phyloP scores from a whole-genome alignment of 2,113 vertebrate genomes.

The Heteronetta atricapilla region DNA sequence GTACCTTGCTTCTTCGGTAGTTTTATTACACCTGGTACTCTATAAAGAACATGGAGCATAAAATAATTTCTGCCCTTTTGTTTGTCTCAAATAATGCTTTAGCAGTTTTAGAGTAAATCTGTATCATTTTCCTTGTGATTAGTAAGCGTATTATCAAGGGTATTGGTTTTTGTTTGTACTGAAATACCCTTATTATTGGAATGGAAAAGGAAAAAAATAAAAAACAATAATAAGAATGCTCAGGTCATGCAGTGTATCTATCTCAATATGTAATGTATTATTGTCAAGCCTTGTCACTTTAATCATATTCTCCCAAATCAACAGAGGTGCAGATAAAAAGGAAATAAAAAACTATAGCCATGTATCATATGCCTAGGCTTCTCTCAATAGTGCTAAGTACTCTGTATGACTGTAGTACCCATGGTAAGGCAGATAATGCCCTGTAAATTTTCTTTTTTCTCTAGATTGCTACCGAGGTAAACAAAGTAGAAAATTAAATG shows the following conservation, averaged over 20 bases:
- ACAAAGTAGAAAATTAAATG: not conserved
- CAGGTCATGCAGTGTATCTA: not conserved
- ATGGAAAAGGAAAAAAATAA: not conserved
- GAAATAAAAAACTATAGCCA: not conserved
- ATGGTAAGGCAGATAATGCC: not conserved
- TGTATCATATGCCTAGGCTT: not conserved
- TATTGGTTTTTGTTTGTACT: not conserved
- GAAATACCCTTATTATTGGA: not conserved
- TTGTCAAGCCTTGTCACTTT: not conserved
- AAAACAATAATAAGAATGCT: not conserved
- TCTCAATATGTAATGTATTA: not conserved
- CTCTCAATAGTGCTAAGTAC: not conserved
- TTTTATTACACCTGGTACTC: not conserved
- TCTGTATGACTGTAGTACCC: not conserved
- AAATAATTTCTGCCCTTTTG: not conserved
- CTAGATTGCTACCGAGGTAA: not conserved
- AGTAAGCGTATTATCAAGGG: not conserved
- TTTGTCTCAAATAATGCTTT: not conserved
- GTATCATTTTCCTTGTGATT: not conserved
- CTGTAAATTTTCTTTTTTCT: not conserved
- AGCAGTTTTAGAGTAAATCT: not conserved
- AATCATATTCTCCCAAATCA: not conserved
- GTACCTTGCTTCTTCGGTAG: not conserved
- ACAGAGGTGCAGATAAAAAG: not conserved
- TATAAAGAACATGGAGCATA: not conserved